Conservation (phyloP, 2,113 vertebrate genomes). For the Dryoscopus gambensis region DNA sequence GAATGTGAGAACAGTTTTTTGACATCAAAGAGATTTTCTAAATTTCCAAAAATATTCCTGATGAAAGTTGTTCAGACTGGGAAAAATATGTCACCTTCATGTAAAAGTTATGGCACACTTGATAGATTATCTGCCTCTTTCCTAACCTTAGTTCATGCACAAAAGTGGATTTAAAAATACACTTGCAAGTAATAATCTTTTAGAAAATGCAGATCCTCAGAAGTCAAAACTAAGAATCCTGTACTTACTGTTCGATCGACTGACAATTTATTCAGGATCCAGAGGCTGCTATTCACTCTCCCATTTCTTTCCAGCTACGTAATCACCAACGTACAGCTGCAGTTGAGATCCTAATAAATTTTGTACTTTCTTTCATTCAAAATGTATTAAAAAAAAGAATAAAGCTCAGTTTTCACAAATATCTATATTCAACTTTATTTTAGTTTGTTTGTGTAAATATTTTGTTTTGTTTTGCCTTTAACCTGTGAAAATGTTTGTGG, state of each 20-base stretch:
- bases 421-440: not conserved
- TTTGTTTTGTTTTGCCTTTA: not conserved
- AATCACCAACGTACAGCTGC: not conserved
- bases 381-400: not conserved
- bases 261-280: not conserved
- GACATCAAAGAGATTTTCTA: constrained; percentile 60
- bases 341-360: not conserved
- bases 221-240: not conserved
- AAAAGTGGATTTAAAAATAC: not conserved
- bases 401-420: not conserved
- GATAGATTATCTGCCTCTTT: constrained; percentile 33
- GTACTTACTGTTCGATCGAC: not conserved
- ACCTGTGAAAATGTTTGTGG: not conserved
- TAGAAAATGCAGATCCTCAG: not conserved
- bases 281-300: not conserved
- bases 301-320: not conserved
- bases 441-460: not conserved
- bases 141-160: not conserved
- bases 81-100: constrained; percentile 48
- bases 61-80: constrained; percentile 48
- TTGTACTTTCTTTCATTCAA: not conserved
- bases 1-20: constrained; percentile 59
- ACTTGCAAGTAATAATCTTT: not conserved
- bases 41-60: constrained; percentile 58
- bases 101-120: constrained; percentile 28